Evolutionary conservation across 1,140 invertebrate genomes (phyloP).

Genomic region (Uloborus diversus): DNA sequence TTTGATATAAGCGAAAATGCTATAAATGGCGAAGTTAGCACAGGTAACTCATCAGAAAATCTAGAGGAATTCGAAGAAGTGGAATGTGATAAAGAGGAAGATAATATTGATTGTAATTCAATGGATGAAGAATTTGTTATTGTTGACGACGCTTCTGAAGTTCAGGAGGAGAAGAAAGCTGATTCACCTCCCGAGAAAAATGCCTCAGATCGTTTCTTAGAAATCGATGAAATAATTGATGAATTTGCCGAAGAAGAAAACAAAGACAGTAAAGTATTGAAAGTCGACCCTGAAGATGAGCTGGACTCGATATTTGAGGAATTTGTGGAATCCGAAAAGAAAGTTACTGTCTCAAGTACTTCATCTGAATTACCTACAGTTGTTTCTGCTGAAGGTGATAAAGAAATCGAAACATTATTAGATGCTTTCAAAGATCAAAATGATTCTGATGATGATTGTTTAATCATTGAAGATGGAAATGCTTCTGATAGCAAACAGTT

Average conservation of each 20-base stretch:
- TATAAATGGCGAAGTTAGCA: too few relatives aligned
- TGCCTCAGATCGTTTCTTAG: too few relatives aligned
- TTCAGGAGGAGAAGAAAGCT: too few relatives aligned
- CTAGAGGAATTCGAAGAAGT: too few relatives aligned
- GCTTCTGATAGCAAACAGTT: neutral
- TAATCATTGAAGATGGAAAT: conserved; percentile 11
- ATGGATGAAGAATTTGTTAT: too few relatives aligned
- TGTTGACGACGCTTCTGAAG: too few relatives aligned
- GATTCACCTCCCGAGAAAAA: too few relatives aligned
- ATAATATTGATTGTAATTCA: too few relatives aligned
- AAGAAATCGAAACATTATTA: neutral
- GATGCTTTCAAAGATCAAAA: conserved; percentile 1
- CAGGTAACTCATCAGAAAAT: too few relatives aligned
- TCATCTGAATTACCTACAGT: neutral
- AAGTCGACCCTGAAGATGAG: conserved; percentile 12
- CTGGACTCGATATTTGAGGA: conserved; percentile 11
- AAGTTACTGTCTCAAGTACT: neutral
- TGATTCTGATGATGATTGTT: conserved; percentile 33
- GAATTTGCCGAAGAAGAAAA: neutral
- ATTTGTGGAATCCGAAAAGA: neutral
- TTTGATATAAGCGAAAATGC: too few relatives aligned
- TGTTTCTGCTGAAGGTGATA: neutral
- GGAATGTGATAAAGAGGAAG: too few relatives aligned
- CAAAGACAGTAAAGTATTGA: neutral
- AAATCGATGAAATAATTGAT: neutral